phyloP scores from a whole-genome alignment of 1,140 invertebrate genomes.

The Drosophila asahinai region DNA sequence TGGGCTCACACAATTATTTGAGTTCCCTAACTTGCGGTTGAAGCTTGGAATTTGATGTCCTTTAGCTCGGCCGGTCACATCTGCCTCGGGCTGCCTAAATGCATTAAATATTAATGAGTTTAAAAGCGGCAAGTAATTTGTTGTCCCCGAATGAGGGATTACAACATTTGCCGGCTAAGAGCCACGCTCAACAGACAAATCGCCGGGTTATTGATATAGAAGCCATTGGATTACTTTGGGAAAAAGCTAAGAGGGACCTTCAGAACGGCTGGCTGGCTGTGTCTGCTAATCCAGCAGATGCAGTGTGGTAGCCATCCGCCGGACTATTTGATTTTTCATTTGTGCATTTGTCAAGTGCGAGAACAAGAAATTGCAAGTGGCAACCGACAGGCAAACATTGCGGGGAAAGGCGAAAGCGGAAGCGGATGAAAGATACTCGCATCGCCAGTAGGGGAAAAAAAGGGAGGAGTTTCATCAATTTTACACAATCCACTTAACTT shows the following conservation, averaged over 20 bases:
- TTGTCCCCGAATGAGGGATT: slow-evolving; percentile 46
- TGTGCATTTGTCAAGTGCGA: slow-evolving; percentile 68
- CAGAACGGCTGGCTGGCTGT: background rate
- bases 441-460: background rate
- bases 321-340: slow-evolving; percentile 66
- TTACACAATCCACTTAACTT: slow-evolving; percentile 69
- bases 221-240: slow-evolving; percentile 2
- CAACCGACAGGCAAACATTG: slow-evolving; percentile 46
- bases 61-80: slow-evolving; percentile 42
- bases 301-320: slow-evolving; percentile 13
- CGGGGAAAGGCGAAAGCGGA: background rate
- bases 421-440: background rate
- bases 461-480: slow-evolving; percentile 63
- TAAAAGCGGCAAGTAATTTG: slow-evolving; percentile 65
- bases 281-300: slow-evolving; percentile 36
- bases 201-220: slow-evolving; percentile 39
- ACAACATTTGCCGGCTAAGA: slow-evolving; percentile 19
- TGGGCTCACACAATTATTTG: slow-evolving; percentile 2
- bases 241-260: background rate
- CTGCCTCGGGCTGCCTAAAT: slow-evolving; percentile 52
- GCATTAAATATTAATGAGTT: slow-evolving; percentile 78
- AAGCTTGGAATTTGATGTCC: slow-evolving; percentile 17
- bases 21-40: slow-evolving; percentile 53
- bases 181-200: slow-evolving; percentile 53
- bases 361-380: slow-evolving; percentile 61